Evolutionary conservation across 2,888 invertebrate genomes (phyloP), one percentile per base, ranked within the genome.

Genomic region (Epiperipatus broadwayi): DNA sequence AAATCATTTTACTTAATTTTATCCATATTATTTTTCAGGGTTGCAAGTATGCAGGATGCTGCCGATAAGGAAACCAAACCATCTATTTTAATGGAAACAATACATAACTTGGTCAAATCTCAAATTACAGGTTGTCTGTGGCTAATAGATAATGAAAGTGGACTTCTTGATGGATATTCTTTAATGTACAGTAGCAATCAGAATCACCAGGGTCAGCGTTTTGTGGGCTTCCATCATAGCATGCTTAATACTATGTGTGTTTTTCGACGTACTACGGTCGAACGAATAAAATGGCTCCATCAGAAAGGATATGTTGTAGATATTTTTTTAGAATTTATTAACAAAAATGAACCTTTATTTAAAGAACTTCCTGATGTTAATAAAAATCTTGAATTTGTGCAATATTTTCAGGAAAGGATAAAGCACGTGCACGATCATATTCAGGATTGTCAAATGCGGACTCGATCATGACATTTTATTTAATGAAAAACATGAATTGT

Each of bases 121-220:
- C 46, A 49, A 14, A 39, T 44, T 21, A 50, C 49, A 2, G 50
- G 48, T 5, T 55, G 53, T 39, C 47, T 60, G 10, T 59, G 59
- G 59, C 48, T 60, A 4, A 55, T 60, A 8, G 60, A 60, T 50
- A 60, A 60, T 41, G 60, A 60, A 41, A 56, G 58, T 37, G 60
- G 59, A 2, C 47, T 60, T 3, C 39, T 60, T 15, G 59, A 59
- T 44, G 55, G 54, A 5, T 60, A 60, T 40, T 52, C 53, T 10
- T 46, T 59, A 2, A 43, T 60, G 21, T 56, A 56, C 35, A 32
- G 41, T 2, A 27, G 38, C 12, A 30, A 29, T 22, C 19, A 39
- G 5, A 28, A 36, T 2, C 19, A 18, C 3, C 29, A 45, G 35
- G 19, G 44, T 41, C 35, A 46, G 21, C 42, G 51, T 16, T 58